A percentile compares a stretch with the other conserved stretches of the same genome.
phyloP scores from a whole-genome alignment of 2,113 vertebrate species.

The Ictidomys tridecemlineatus region DNA sequence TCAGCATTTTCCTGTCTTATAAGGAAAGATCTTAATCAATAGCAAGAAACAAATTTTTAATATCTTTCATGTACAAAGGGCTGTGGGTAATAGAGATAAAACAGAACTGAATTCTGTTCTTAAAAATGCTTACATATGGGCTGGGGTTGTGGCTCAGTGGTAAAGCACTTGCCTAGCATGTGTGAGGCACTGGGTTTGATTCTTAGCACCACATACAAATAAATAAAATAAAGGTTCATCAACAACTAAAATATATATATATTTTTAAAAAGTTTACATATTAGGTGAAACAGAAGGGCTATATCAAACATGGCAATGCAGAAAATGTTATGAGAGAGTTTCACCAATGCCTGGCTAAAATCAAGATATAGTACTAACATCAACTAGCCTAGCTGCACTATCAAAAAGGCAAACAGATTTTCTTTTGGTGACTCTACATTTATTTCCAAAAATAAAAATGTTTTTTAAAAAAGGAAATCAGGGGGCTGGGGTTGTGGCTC shows the following conservation, averaged over 20 bases:
- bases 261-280: not conserved
- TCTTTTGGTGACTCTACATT: not conserved
- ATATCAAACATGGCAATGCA: not conserved
- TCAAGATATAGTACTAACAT: not conserved
- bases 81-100: not conserved
- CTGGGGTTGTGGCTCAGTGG: no score
- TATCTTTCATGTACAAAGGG: not conserved
- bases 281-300: conserved; percentile 31
- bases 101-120: not conserved
- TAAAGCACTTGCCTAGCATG: no score
- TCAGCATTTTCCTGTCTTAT: not conserved
- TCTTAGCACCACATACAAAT: no score
- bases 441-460: not conserved
- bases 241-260: no score
- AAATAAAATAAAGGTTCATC: no score
- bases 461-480: not conserved
- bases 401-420: not conserved
- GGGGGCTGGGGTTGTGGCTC: no score
- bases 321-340: not conserved
- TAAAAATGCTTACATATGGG: not conserved
- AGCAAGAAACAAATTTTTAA: not conserved
- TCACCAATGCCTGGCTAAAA: not conserved
- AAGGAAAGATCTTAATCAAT: not conserved
- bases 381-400: not conserved
- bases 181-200: no score